Percentiles rank a stretch among this genome's conserved stretches.
Evolutionary conservation across 2,797 vertebrate genomes (phyloP).

Genomic region (Euphonia xanthogaster): DNA sequence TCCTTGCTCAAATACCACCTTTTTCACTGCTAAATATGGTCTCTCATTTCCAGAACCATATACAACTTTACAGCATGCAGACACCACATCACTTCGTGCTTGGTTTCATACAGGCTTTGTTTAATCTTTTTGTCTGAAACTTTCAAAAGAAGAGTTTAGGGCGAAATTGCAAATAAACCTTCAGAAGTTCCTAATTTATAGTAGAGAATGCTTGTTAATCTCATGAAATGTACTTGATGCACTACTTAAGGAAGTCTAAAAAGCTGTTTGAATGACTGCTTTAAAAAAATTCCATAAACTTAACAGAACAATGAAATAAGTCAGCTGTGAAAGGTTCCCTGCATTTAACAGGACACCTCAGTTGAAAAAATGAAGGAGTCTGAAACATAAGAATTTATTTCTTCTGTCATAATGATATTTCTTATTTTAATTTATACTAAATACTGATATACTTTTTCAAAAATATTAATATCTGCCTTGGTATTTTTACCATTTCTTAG

Average conservation of each 20-base stretch:
- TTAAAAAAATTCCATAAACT: background rate
- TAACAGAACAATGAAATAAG: constrained; percentile 30
- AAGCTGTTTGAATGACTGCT: background rate
- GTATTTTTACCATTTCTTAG: background rate
- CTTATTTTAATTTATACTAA: background rate
- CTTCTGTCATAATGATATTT: background rate
- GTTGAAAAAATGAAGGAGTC: background rate
- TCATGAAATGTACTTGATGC: background rate
- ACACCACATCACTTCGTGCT: background rate
- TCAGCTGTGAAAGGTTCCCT: background rate
- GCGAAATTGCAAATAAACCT: background rate
- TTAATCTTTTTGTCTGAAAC: background rate
- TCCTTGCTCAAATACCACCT: background rate
- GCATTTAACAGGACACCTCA: background rate
- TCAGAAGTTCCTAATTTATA: background rate
- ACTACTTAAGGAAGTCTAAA: background rate
- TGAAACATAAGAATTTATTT: background rate
- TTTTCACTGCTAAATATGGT: background rate
- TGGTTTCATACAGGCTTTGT: background rate
- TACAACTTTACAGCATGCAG: background rate
- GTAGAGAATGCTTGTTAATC: background rate
- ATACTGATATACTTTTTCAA: background rate
- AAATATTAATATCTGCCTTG: background rate
- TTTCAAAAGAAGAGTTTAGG: background rate
- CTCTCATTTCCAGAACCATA: background rate